Evolutionary conservation across 2,888 invertebrate species (phyloP).

Genomic region (Mythimna albipuncta): DNA sequence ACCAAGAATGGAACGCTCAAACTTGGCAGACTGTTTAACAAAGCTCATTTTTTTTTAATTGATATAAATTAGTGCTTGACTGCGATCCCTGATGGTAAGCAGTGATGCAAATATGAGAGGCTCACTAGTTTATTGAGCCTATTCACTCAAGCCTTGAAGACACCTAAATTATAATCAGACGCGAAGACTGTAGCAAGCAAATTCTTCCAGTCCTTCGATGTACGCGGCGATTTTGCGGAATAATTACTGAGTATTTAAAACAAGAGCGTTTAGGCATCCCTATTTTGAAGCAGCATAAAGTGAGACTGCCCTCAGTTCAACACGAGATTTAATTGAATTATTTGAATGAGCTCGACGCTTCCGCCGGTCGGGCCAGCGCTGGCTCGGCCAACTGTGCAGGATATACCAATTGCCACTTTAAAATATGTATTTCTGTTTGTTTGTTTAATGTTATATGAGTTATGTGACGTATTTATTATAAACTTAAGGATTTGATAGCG

Average conservation of each 20-base stretch:
- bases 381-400: slow-evolving; percentile 78
- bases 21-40: neutral
- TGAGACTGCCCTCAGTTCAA: slow-evolving; percentile 83
- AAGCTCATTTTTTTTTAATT: slow-evolving; percentile 5
- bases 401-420: slow-evolving; percentile 87
- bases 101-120: too few relatives aligned
- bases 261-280: slow-evolving; percentile 70
- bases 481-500: slow-evolving; percentile 20
- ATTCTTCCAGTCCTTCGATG: too few relatives aligned
- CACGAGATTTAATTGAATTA: slow-evolving; percentile 89
- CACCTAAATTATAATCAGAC: too few relatives aligned
- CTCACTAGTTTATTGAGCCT: too few relatives aligned
- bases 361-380: slow-evolving; percentile 80
- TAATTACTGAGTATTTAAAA: slow-evolving; percentile 28
- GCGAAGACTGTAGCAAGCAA: too few relatives aligned
- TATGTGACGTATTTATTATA: slow-evolving; percentile 25
- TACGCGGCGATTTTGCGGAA: neutral
- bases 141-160: too few relatives aligned
- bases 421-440: slow-evolving; percentile 80
- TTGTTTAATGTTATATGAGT: slow-evolving; percentile 45
- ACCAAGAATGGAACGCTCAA: slow-evolving; percentile 13
- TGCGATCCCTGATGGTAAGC: too few relatives aligned
- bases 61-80: neutral
- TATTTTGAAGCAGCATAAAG: slow-evolving; percentile 81
- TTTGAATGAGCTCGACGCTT: slow-evolving; percentile 88